Base-by-base conservation (phyloP, 2,113 vertebrate genomes). In the Cyanoramphus novaezelandiae region DNA sequence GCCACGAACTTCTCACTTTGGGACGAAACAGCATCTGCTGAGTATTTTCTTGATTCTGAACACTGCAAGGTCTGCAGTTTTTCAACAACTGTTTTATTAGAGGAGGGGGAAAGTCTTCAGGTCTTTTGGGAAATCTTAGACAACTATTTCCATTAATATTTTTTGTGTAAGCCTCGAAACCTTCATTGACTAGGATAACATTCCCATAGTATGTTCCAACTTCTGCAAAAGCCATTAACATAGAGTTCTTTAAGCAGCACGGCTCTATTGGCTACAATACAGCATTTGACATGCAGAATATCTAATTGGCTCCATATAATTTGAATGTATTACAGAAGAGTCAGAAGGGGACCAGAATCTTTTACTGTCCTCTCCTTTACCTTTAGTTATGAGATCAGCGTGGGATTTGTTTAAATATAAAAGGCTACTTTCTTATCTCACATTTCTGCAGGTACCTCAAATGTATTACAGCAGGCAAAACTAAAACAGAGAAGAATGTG, bases 151-250 rank as follows among this genome's bases (percentile, higher is more conserved):
- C 97, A 97, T 96, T 97, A 96, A 82, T 83, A 86, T 63, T 83
- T 86, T 97, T 96, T 91, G 90, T 96, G 92, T 88, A 97, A 97
- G 80, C 82, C 78, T 95, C 91, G 96, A 97, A 85, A 53, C 23
- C 19, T 80, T 95, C 90, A 75, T 91, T 97, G 93, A 95, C 52
- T 55, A 68, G 49, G 74, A 89, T 69, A 75, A 82, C 52, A 93
- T 97, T 98, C 97, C 97, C 97, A 98, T 95, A 97, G 71, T 27
- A 74, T 43, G 77, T 96, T 96, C 96, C 97, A 96, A 89, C n/a
- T 96, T 93, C 94, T 97, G 96, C 59, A 97, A 97, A 98, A 97
- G 37, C 49, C 57, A 82, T 97, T 95, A 95, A 43, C 52, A 81
- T 25, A 59, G 17, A 37, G 17, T 86, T 86, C 64, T 96, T 75